A percentile compares a stretch with the other conserved stretches of the same genome.
phyloP scores from a whole-genome alignment of 1,140 invertebrate genomes.

The Mycetomoellerius zeteki region DNA sequence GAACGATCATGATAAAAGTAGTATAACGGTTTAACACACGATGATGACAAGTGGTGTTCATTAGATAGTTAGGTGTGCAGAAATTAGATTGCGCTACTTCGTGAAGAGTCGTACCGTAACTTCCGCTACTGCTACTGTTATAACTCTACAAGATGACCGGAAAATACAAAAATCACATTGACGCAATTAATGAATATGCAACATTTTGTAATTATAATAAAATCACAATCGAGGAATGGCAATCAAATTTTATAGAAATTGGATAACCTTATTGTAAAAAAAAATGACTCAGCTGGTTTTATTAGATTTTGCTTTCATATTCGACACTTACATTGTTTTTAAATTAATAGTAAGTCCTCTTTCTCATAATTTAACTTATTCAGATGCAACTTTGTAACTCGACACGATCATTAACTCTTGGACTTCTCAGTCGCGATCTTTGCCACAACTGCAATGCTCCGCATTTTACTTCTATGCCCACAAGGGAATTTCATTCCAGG shows the following conservation, averaged over 20 bases:
- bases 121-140: slow-evolving; percentile 29
- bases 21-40: slow-evolving; percentile 29
- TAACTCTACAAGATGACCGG: neutral
- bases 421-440: neutral
- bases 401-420: slow-evolving; percentile 12
- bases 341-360: neutral
- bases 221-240: neutral
- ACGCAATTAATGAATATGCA: neutral
- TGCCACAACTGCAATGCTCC: slow-evolving; percentile 1
- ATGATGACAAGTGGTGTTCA: slow-evolving; percentile 34
- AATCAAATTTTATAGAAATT: neutral
- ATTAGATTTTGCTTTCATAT: neutral
- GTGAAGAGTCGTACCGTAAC: slow-evolving; percentile 29
- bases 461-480: neutral
- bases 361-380: slow-evolving; percentile 10
- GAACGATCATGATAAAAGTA: neutral
- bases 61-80: slow-evolving; percentile 41
- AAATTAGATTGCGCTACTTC: slow-evolving; percentile 51
- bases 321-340: neutral
- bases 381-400: neutral
- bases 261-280: neutral
- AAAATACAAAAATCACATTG: neutral
- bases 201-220: neutral
- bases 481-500: slow-evolving; percentile 23
- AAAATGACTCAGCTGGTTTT: neutral